These are phyloP conservation scores for Thaleichthys pacificus DNA, from an alignment of 2,797 vertebrate genomes.

Conservation along the genomic window DNA sequence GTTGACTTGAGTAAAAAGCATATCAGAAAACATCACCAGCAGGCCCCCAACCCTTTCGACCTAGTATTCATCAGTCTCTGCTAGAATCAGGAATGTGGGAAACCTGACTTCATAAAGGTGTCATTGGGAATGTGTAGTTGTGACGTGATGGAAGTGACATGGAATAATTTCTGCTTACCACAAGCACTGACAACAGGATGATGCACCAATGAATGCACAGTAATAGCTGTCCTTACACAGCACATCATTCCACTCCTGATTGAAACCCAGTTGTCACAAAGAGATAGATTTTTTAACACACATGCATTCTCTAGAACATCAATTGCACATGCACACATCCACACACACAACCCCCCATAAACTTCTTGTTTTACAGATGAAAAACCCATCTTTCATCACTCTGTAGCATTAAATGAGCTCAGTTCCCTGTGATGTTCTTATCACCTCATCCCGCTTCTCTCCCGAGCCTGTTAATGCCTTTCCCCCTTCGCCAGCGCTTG, in stretches of 20 bases:
- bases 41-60: no score
- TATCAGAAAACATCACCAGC: no score
- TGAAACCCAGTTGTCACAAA: neutral
- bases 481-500: constrained; percentile 48
- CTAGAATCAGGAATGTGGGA: no score
- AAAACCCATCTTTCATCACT: constrained; percentile 44
- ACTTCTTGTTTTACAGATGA: constrained; percentile 43
- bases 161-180: no score
- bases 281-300: neutral
- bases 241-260: neutral
- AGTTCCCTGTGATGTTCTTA: constrained; percentile 62
- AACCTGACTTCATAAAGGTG: no score
- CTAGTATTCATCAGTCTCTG: no score
- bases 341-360: constrained; percentile 6
- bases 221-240: neutral
- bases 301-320: neutral
- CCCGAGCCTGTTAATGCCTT: constrained; percentile 61
- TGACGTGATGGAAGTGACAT: no score
- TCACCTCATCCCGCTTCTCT: constrained; percentile 65
- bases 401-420: constrained; percentile 55
- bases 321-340: neutral
- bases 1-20: no score
- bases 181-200: neutral
- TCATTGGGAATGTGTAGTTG: no score
- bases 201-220: neutral